Conservation (phyloP, 1,140 invertebrate genomes). For the Drosophila subpulchrella region DNA sequence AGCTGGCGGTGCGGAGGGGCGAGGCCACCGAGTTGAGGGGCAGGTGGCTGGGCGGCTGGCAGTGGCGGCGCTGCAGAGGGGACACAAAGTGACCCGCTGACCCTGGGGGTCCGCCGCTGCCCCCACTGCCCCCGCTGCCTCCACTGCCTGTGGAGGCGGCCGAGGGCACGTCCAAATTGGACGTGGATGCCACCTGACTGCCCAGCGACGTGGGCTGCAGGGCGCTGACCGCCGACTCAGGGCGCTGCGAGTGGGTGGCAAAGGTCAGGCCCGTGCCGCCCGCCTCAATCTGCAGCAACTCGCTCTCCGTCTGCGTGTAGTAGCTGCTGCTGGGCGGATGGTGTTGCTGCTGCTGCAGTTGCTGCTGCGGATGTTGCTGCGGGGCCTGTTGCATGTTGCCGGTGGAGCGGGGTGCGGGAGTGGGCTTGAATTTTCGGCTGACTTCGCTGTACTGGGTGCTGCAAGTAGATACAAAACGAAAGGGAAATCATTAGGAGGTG, state of each 20-base stretch:
- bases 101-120: conserved; percentile 56
- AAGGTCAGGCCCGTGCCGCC: conserved; percentile 56
- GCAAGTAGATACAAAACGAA: conserved; percentile 11
- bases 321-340: conserved; percentile 79
- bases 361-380: conserved; percentile 19
- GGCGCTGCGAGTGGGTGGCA: conserved; percentile 31
- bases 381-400: conserved; percentile 70
- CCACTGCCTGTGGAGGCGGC: conserved; percentile 46
- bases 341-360: conserved; percentile 63
- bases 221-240: conserved; percentile 14
- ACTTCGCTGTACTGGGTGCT: conserved; percentile 34
- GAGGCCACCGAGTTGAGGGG: conserved; percentile 78
- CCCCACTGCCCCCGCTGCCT: conserved; percentile 34
- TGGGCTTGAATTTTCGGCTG: conserved; percentile 59
- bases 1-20: conserved; percentile 74
- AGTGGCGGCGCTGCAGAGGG: conserved; percentile 76
- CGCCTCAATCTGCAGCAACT: conserved; percentile 77
- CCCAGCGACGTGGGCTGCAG: conserved; percentile 19
- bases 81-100: conserved; percentile 69
- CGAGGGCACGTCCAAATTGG: conserved; percentile 64
- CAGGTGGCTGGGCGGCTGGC: conserved; percentile 75
- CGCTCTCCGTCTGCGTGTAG: conserved; percentile 82
- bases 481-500: conserved; percentile 6
- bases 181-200: conserved; percentile 36
- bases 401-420: conserved; percentile 60